Conservation (phyloP, 2,797 vertebrate species). For the Uromys caudimaculatus region DNA sequence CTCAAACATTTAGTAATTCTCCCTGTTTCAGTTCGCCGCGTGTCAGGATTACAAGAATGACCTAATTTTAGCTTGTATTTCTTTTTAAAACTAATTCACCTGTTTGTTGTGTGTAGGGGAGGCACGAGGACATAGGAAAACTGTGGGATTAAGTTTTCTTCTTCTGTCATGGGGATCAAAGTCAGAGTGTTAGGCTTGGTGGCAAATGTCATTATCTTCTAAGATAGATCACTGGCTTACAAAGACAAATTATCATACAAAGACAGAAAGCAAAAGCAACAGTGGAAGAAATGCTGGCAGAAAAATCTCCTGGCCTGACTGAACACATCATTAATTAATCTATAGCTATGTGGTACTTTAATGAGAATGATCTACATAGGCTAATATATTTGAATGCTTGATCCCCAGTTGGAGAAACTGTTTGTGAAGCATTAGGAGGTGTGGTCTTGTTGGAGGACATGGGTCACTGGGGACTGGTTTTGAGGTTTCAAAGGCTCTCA, state of each 20-base stretch:
- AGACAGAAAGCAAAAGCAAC: neutral
- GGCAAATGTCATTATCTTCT: neutral
- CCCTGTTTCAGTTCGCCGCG: neutral
- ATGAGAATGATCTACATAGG: neutral
- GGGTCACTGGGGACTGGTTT: neutral
- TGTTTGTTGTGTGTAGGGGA: neutral
- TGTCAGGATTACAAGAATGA: neutral
- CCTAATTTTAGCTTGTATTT: neutral
- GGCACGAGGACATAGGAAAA: neutral
- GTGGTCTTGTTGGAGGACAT: neutral
- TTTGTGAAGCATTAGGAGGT: neutral
- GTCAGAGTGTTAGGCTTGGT: neutral
- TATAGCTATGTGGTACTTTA: neutral
- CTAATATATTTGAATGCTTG: neutral
- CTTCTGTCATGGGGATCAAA: neutral
- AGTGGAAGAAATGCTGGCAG: neutral
- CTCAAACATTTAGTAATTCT: neutral
- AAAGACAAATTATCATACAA: too few relatives aligned
- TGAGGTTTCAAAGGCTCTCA: neutral
- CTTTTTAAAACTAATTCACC: neutral
- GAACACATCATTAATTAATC: neutral
- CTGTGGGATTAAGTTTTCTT: neutral
- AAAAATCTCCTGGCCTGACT: neutral
- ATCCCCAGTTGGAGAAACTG: neutral
- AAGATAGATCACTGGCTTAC: neutral